phyloP scores from a whole-genome alignment of 2,113 vertebrate genomes.

The Gracilinanus agilis region DNA sequence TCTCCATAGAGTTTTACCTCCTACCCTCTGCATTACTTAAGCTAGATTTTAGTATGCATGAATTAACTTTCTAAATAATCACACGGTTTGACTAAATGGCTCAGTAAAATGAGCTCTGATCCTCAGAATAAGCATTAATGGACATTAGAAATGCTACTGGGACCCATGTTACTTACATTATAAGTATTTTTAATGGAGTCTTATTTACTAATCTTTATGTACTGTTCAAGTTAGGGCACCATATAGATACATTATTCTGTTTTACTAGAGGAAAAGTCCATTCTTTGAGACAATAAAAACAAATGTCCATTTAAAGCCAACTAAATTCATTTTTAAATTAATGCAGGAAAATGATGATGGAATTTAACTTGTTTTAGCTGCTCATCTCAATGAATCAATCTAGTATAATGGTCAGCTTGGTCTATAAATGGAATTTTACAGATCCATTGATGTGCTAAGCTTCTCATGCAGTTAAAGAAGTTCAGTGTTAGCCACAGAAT shows the following conservation, averaged over 20 bases:
- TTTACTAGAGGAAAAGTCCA: slow-evolving; percentile 83
- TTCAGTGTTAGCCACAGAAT: slow-evolving; percentile 33
- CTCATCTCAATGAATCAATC: slow-evolving; percentile 81
- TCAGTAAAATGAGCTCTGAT: slow-evolving; percentile 91
- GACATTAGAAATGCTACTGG: slow-evolving; percentile 90
- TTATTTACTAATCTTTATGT: slow-evolving; percentile 91
- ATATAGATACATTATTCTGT: slow-evolving; percentile 84
- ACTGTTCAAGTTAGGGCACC: slow-evolving; percentile 85
- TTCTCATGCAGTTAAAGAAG: slow-evolving; percentile 63
- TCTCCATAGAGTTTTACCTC: slow-evolving; percentile 91
- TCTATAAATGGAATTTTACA: slow-evolving; percentile 77
- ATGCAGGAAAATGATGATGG: slow-evolving; percentile 77
- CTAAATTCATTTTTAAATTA: slow-evolving; percentile 84
- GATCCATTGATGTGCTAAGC: slow-evolving; percentile 63
- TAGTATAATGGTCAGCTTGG: slow-evolving; percentile 74
- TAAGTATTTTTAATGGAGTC: slow-evolving; percentile 89
- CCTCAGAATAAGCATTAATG: slow-evolving; percentile 90
- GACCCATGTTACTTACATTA: slow-evolving; percentile 88
- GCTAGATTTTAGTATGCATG: slow-evolving; percentile 91
- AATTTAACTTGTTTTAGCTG: slow-evolving; percentile 77
- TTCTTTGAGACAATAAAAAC: slow-evolving; percentile 84
- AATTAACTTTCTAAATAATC: slow-evolving; percentile 93
- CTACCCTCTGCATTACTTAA: slow-evolving; percentile 91
- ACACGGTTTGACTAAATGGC: slow-evolving; percentile 90
- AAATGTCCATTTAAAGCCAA: slow-evolving; percentile 83